Base-by-base conservation (phyloP, 2,113 vertebrate genomes). In the Pachyramphus minor region DNA sequence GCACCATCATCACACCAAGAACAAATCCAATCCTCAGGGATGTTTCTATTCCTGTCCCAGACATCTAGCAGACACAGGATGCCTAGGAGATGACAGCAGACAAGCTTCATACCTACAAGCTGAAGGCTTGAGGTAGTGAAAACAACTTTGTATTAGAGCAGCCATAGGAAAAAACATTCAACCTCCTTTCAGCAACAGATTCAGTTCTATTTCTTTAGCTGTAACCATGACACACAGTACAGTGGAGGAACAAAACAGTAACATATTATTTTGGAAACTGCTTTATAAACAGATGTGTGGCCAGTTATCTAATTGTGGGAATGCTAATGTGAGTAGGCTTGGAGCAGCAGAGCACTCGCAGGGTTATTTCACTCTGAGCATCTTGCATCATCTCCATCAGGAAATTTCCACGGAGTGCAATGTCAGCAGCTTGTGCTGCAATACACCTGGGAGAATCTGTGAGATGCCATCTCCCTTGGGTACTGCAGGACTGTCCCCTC, bases 261-360 rank as follows among this genome's bases (percentile, higher is more conserved):
- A 82, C 67, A 45, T 10, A 3, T 59, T 91, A 90, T 89, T 90
- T 84, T 92, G 92, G 92, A 93, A 80, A 92, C 86, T 35, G 53
- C 50, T 80, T 64, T 35, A 90, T 76, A 93, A 95, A 85, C 72
- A 89, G 44, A 83, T 53, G 53, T 0, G 0, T 12, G 31, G 55
- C 72, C 78, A 73, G 77, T 92, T 91, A 78, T 16, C 74, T 53
- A 37, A 50, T 27, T 18, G 7, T 86, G 78, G 84, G 89, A 96
- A 72, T 27, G 6, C 2, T 8, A 27, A 20, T 1, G 9, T 2
- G 52, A 92, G 49, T 8, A 71, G 59, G 74, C 87, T 55, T 12
- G 4, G 17, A 75, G 49, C 76, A 83, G 69, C 72, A 82, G 66
- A 82, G 33, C 31, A 5, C 62, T 55, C 2, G 1, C 24, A 53